Base-by-base conservation (phyloP, 2,113 vertebrate genomes). In the Polyodon spathula region DNA sequence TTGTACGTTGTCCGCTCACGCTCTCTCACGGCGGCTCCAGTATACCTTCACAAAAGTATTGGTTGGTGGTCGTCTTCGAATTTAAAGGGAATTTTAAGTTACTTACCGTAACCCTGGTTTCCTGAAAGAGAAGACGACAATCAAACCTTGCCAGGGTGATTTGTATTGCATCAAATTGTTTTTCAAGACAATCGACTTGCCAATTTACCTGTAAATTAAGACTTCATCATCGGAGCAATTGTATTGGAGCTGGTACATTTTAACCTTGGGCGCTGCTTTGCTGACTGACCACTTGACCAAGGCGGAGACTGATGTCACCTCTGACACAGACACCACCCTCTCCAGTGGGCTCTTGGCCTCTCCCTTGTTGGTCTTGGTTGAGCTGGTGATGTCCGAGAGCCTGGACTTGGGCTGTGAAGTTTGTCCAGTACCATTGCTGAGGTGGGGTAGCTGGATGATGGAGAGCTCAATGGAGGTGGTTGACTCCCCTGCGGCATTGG, bases 171-270 rank as follows among this genome's bases (percentile, higher is more conserved):
- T n/a, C n/a, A n/a, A n/a, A n/a, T n/a, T n/a, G n/a, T n/a, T n/a
- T n/a, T n/a, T n/a, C n/a, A n/a, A n/a, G n/a, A n/a, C n/a, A n/a
- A n/a, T n/a, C n/a, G n/a, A n/a, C n/a, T 43, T 42, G 5, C 8
- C 38, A 38, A 48, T 54, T 80, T 91, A 98, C 95, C 95, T 96
- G 88, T 98, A 98, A 68, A 97, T 95, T 64, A 98, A 87, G 51
- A 97, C 95, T 86, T 98, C 94, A 72, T 98, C 95, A 37, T 95
- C 91, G 0, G 95, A 98, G 74, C 95, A 96, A 70, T 98, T 98
- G 80, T 98, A 98, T 71, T 98, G 95, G 40, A 98, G 86, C 77
- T 98, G 95, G 75, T 93, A 98, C 95, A 98, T 98, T 87, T 97
- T 97, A 68, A 98, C 95, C 58, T 92, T 90, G 37, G 95, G 93